Base-by-base conservation (phyloP, 2,113 vertebrate genomes). In the Melanocharis versteri region DNA sequence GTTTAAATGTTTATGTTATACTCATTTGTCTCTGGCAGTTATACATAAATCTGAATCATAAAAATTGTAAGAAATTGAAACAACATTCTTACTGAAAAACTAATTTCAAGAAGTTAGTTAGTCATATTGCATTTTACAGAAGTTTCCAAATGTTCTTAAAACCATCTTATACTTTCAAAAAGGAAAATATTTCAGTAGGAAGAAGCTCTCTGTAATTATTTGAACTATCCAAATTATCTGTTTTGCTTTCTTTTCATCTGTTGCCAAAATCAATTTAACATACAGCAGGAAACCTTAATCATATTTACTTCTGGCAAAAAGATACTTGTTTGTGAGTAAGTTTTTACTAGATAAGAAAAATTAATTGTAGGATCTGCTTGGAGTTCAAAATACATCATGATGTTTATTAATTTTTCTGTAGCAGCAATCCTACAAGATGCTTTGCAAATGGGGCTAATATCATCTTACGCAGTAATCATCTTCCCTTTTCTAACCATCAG, bases 311-410 rank as follows among this genome's bases (percentile, higher is more conserved):
- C 60, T 83, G 51, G 71, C 47, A 90, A 93, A 86, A 88, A 73
- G 19, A 89, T 7, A 4, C 65, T 92, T 69, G 66, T 83, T 93
- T 91, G 50, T 93, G 87, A 80, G 82, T 80, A 68, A n/a, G n/a
- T n/a, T 95, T 94, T 90, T 81, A 80, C 47, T 60, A 58, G 22
- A 48, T 64, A 92, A 75, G 37, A 91, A 39, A 95, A 96, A 92
- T 86, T 75, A 93, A 94, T 72, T 71, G 60, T 84, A 83, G 72
- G 45, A 78, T 78, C 62, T 83, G 20, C 39, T 81, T 26, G n/a
- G 65, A 94, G 23, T 69, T 88, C 50, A 58, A 83, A 81, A 28
- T 81, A 45, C 26, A 45, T 60, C 15, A 39, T 16, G 11, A 77
- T 0, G 0, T 51, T 62, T 73, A 73, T 56, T 75, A 48, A 51